Evolutionary conservation across 2,797 vertebrate genomes (phyloP), one percentile per base, ranked within the genome.

Genomic region (Spinus olivaceus): DNA sequence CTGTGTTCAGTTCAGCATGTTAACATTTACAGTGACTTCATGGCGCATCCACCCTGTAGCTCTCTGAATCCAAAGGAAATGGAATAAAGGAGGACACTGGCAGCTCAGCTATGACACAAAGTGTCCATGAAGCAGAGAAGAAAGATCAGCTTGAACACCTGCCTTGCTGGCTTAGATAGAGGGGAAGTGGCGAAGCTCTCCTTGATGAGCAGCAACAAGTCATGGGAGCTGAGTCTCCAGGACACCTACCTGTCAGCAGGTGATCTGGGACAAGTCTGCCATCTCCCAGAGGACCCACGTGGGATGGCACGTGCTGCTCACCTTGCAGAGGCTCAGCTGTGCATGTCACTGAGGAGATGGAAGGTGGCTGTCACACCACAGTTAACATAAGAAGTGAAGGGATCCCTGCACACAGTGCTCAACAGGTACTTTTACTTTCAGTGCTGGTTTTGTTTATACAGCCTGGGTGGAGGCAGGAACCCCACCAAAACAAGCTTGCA

Each of bases 401-500:
- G 72, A 86, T 33, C 35, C 74, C 61, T 69, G 35, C 25, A 16
- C 21, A 25, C 5, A 32, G 25, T 47, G 20, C 32, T 32, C 59
- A n/a, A 54, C 8, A 4, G 37, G 39, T 42, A 33, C 63, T 93
- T 88, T 64, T 61, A 76, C 76, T 89, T 90, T 70, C 77, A 57
- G 82, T 1, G 0, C 70, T 53, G 25, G 22, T 37, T 85, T 85
- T 92, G 66, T 96, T 92, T 87, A 35, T 35, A 65, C 32, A 76
- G 44, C 54, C 28, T 59, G 82, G 78, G 91, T 69, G 80, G 60
- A 73, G 70, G 32, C 81, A 93, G 82, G 51, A 89, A 51, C 81
- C 42, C 86, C 91, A 81, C 76, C 87, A 94, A 96, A 97, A 78
- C 86, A 81, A 93, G 59, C 86, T 82, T 83, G 59, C 72, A 71